These are phyloP conservation scores for Euborellia annulipes DNA, from an alignment of 1,140 invertebrate genomes.

Conservation along the genomic window DNA sequence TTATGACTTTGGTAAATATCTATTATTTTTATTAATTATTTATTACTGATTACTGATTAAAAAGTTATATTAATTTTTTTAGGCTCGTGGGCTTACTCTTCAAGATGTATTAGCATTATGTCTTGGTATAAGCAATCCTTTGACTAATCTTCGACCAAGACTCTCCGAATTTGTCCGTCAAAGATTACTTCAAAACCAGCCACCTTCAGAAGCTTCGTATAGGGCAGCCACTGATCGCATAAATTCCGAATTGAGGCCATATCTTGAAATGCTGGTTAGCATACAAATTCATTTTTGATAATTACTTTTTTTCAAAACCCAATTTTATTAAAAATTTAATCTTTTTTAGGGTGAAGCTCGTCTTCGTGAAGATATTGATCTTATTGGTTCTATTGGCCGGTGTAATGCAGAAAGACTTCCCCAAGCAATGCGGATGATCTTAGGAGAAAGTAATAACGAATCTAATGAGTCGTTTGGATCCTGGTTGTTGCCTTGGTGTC, in stretches of 20 bases:
- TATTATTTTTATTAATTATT: background rate
- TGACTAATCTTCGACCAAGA: slow-evolving; percentile 18
- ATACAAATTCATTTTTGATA: slow-evolving; percentile 7
- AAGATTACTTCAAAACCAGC: slow-evolving; percentile 19
- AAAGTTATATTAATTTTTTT: slow-evolving; percentile 9
- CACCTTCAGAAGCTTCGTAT: slow-evolving; percentile 20
- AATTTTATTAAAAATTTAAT: background rate
- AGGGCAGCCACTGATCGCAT: slow-evolving; percentile 14
- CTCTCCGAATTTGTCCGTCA: slow-evolving; percentile 22
- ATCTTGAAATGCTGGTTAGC: slow-evolving; percentile 14
- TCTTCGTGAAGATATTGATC: slow-evolving; percentile 26
- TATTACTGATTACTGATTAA: slow-evolving; percentile 15
- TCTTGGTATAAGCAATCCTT: slow-evolving; percentile 23
- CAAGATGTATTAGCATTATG: slow-evolving; percentile 30
- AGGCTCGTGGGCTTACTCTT: slow-evolving; percentile 27
- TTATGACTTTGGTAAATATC: slow-evolving; percentile 23
- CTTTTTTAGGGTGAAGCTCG: slow-evolving; percentile 21
- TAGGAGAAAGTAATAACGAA: slow-evolving; percentile 6
- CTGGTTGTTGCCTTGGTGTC: slow-evolving; percentile 2
- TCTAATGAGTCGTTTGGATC: background rate
- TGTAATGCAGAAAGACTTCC: slow-evolving; percentile 4
- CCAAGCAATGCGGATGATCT: slow-evolving; percentile 2
- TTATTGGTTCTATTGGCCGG: slow-evolving; percentile 12
- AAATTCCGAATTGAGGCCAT: slow-evolving; percentile 15
- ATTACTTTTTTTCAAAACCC: slow-evolving; percentile 7